Evolutionary conservation across 2,113 vertebrate genomes (phyloP).

Genomic region (Ailurus styani): DNA sequence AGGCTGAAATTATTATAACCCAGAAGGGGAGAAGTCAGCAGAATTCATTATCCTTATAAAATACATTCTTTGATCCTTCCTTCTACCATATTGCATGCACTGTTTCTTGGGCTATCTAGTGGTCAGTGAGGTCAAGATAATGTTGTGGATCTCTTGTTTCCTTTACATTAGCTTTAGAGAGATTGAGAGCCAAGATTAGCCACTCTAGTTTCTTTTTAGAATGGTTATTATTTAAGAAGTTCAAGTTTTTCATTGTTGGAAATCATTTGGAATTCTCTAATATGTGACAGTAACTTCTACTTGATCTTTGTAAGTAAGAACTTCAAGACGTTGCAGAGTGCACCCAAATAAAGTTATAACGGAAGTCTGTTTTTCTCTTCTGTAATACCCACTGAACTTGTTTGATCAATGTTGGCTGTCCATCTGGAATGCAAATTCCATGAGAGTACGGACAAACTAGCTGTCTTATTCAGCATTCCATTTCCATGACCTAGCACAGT

Average conservation of each 20-base stretch:
- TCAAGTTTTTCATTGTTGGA: not conserved
- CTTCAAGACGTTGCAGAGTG: not conserved
- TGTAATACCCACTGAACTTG: not conserved
- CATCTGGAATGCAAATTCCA: not conserved
- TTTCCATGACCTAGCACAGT: not conserved
- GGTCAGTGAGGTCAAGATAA: not conserved
- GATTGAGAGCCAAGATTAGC: not conserved
- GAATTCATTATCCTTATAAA: slow-evolving; percentile 33
- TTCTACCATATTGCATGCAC: not conserved
- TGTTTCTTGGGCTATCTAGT: not conserved
- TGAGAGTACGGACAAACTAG: not conserved
- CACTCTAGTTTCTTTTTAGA: slow-evolving; percentile 7
- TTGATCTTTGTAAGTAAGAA: not conserved
- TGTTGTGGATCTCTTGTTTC: not conserved
- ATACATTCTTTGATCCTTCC: not conserved
- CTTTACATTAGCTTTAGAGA: not conserved
- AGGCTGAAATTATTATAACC: slow-evolving; percentile 9
- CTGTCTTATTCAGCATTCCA: not conserved
- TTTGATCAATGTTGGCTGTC: not conserved
- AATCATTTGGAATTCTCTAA: not conserved
- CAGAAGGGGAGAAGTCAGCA: slow-evolving; percentile 45
- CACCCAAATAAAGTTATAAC: not conserved
- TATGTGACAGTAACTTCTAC: not conserved
- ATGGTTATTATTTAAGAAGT: slow-evolving; percentile 11
- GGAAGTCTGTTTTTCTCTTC: not conserved